Evolutionary conservation across 2,888 invertebrate species (phyloP).

Genomic region (Mimumesa dahlbomi): DNA sequence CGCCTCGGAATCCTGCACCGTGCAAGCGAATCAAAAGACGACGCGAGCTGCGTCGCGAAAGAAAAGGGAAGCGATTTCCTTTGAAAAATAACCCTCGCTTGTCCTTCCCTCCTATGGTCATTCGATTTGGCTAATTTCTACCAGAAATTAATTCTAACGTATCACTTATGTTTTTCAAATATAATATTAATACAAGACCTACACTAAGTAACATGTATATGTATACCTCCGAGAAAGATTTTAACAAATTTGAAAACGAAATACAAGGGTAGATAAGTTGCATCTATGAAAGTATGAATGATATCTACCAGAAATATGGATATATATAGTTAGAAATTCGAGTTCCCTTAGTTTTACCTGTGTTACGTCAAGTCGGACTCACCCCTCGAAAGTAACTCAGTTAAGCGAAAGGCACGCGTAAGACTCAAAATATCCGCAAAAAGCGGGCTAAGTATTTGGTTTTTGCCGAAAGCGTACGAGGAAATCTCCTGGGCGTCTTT

Average conservation of each 20-base stretch:
- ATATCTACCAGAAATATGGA: too few species aligned
- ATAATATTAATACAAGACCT: too few species aligned
- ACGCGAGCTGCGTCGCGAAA: constrained; percentile 7
- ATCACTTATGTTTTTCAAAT: too few species aligned
- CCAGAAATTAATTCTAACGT: not conserved
- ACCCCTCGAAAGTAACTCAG: constrained; percentile 34
- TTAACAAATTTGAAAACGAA: too few species aligned
- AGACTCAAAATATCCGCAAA: constrained; percentile 12
- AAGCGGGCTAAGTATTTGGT: constrained; percentile 21
- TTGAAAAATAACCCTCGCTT: constrained; percentile 26
- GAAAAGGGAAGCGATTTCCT: constrained; percentile 25
- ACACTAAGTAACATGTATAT: too few species aligned
- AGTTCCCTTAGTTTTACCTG: not conserved
- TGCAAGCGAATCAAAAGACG: constrained; percentile 28
- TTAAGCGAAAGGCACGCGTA: constrained; percentile 45
- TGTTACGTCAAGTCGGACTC: constrained; percentile 10
- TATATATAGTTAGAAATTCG: not conserved
- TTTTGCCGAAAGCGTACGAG: constrained; percentile 46
- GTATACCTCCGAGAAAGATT: too few species aligned
- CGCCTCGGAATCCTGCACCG: constrained; percentile 63
- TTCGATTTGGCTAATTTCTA: not conserved
- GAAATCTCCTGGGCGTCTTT: constrained; percentile 43
- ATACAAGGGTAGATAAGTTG: too few species aligned
- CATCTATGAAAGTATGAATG: too few species aligned
- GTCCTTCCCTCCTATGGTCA: not conserved